These are phyloP conservation scores for Bhutanitis thaidina DNA, from an alignment of 2,888 invertebrate species.

Conservation along the genomic window DNA sequence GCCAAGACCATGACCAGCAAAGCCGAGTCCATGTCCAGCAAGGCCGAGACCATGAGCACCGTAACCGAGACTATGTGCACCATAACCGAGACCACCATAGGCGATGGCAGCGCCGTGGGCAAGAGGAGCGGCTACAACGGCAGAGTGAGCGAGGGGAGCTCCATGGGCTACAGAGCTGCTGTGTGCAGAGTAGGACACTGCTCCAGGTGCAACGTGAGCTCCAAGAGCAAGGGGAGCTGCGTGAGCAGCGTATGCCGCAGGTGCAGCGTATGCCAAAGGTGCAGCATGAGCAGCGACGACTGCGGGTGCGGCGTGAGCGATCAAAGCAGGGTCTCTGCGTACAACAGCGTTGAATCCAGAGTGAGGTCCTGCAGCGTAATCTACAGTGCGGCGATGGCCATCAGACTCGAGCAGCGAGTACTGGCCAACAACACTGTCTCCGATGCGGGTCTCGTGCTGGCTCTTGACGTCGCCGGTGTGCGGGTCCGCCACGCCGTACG, in stretches of 20 bases:
- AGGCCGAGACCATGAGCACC: conserved; percentile 12
- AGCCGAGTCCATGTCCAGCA: conserved; percentile 21
- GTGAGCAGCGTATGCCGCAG: conserved; percentile 35
- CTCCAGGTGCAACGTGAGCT: neutral
- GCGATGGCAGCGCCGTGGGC: conserved; percentile 27
- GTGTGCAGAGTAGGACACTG: neutral
- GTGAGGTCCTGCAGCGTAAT: conserved; percentile 74
- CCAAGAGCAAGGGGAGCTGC: conserved; percentile 30
- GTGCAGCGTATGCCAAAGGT: conserved; percentile 22
- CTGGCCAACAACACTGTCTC: conserved; percentile 73
- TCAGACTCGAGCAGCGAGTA: conserved; percentile 77
- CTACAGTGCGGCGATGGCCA: conserved; percentile 74
- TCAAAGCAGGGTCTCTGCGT: conserved; percentile 66
- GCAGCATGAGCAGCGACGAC: neutral
- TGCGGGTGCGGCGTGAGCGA: conserved; percentile 20
- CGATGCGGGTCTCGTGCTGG: conserved; percentile 72
- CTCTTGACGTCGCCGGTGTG: conserved; percentile 78
- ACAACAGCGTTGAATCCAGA: conserved; percentile 78
- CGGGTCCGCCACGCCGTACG: conserved; percentile 77
- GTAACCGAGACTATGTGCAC: conserved; percentile 12
- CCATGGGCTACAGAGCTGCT: neutral
- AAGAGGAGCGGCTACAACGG: conserved; percentile 35
- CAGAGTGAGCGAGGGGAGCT: conserved; percentile 34
- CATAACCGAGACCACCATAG: conserved; percentile 7
- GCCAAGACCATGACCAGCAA: conserved; percentile 9